Percentiles rank a stretch among this genome's conserved stretches.
Conservation (phyloP, 1,140 invertebrate genomes). For the Calephelis virginiensis region DNA sequence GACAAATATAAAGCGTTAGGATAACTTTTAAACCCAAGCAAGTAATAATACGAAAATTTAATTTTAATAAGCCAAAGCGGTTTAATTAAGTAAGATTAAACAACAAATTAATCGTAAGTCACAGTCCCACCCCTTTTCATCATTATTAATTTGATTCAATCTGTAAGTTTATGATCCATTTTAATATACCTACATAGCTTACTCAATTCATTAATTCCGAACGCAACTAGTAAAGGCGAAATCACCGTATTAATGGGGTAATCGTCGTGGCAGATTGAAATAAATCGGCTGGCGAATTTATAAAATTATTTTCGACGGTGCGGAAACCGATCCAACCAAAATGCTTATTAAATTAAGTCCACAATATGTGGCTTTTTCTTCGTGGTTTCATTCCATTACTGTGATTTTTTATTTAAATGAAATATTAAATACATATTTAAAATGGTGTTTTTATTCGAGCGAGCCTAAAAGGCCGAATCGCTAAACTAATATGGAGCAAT, state of each 20-base stretch:
- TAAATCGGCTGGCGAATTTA: slow-evolving; percentile 12
- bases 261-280: slow-evolving; percentile 12
- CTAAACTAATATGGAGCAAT: no score
- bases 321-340: slow-evolving; percentile 13
- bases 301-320: slow-evolving; percentile 15
- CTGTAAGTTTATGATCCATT: slow-evolving; percentile 5
- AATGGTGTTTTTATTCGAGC: no score
- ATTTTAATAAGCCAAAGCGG: slow-evolving; percentile 4
- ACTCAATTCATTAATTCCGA: slow-evolving; percentile 6
- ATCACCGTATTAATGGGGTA: slow-evolving; percentile 11
- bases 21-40: not conserved
- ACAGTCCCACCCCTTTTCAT: slow-evolving; percentile 8
- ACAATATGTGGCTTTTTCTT: slow-evolving; percentile 11
- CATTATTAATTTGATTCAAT: slow-evolving; percentile 11
- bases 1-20: not conserved
- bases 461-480: no score
- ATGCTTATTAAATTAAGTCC: slow-evolving; percentile 12
- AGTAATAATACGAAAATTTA: not conserved
- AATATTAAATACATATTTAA: no score
- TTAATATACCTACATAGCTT: slow-evolving; percentile 6
- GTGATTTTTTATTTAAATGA: not conserved
- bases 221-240: slow-evolving; percentile 7
- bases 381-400: slow-evolving; percentile 7
- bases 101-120: not conserved
- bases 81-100: slow-evolving; percentile 2